Evolutionary conservation across 2,113 vertebrate genomes (phyloP), one percentile per base, ranked within the genome.

Genomic region (Myiopsitta monachus): DNA sequence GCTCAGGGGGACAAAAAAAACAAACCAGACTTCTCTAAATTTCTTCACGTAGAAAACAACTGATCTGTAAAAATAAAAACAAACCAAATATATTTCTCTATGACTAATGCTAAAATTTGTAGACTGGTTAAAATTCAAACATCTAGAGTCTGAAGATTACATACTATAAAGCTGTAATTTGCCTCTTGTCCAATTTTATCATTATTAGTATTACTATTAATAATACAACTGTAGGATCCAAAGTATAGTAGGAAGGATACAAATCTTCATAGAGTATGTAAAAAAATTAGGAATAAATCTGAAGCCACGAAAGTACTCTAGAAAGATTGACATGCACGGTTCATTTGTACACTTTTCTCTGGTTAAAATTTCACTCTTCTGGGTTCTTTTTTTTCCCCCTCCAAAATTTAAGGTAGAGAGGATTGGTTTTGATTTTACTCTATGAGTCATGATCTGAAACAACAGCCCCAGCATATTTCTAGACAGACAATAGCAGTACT

Each of bases 1-100:
- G 28, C 10, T 55, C 2, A 3, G 0, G 0, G 1, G 14, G 41
- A 44, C 33, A 39, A 52, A 11, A 5, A 18, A 51, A 62, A 41
- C n/a, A 70, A 75, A 72, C 3, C 10, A 51, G 14, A 72, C 11
- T 10, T 94, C 28, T 73, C 41, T 72, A 54, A 1, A 11, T 49
- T 82, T 61, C 78, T 74, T 80, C 18, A 84, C n/a, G 46, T 82
- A 78, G 92, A 90, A 77, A 68, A 21, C 6, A 89, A 51, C 10
- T 59, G 38, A 69, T 55, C 6, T 76, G 14, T 76, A 83, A 74
- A 91, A 93, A 13, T 26, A 89, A 59, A 86, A 92, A 43, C 46
- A 67, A 74, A 31, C 4, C 21, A 92, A 59, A 87, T 27, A 55
- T 59, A 81, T 85, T 77, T 88, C 10, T 33, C 31, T 64, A 55